Base-by-base conservation (phyloP, 2,797 vertebrate species). In the Enteromius thamalakanensis region DNA sequence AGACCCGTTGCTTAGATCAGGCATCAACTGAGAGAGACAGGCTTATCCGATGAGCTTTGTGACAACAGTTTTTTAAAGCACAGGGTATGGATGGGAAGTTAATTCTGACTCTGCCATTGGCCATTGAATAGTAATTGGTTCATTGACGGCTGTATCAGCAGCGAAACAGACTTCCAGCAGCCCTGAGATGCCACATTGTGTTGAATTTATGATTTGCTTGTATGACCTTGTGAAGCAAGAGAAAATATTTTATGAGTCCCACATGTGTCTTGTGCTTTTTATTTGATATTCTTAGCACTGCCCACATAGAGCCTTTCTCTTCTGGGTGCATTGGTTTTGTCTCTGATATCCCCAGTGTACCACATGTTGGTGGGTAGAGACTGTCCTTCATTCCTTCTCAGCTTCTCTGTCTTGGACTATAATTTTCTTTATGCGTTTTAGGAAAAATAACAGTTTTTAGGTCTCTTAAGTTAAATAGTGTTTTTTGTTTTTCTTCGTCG, bases 121-220 rank as follows among this genome's bases (percentile, higher is more conserved):
- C 55, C 32, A 32, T 11, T 80, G 87, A 76, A 79, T 76, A 76
- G 32, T 87, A 51, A 82, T 32, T 58, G 62, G 53, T 85, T 76
- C 49, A 29, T 75, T 81, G 76, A 78, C 11, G 12, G 32, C 70
- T 82, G 60, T 76, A 72, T 19, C 58, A 42, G 29, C 68, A 45
- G 79, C n/a, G 60, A 69, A 78, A 68, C 12, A 53, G 51, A 9
- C 51, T 37, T 26, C 14, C 10, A 23, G 55, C 29, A 62, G 19
- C 40, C 26, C 58, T 86, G 81, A 77, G 62, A 53, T 67, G 21
- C 85, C 83, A 90, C 21, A 62, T 42, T 78, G 85, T 86, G 85
- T 87, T 81, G 79, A 37, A 21, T 78, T 78, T 45, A 32, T 45
- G 4, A 55, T 55, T 23, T 68, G 76, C 62, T 42, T 1, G 26